These are phyloP conservation scores for Sceloporus undulatus DNA, from an alignment of 2,113 vertebrate species.

Conservation along the genomic window DNA sequence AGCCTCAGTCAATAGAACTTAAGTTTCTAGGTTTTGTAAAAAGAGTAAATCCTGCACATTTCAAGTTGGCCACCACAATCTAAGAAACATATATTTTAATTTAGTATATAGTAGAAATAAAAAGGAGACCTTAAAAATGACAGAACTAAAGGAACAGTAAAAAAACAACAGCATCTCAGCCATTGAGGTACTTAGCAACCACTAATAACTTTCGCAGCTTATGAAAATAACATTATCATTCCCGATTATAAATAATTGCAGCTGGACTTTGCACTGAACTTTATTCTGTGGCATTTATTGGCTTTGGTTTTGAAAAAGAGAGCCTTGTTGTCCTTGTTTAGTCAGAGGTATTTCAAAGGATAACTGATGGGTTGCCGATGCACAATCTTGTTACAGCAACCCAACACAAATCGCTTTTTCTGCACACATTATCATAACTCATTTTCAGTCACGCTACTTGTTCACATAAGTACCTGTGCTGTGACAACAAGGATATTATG, in stretches of 20 bases:
- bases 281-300: constrained; percentile 43
- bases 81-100: neutral
- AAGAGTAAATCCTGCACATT: too few species aligned
- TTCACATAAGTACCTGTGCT: neutral
- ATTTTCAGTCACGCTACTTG: neutral
- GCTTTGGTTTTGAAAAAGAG: constrained; percentile 36
- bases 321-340: neutral
- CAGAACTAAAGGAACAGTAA: constrained; percentile 9
- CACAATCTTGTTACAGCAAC: constrained; percentile 27
- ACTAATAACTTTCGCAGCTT: constrained; percentile 58
- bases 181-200: constrained; percentile 53
- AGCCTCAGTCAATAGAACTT: too few species aligned
- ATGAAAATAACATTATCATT: constrained; percentile 47
- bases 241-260: constrained; percentile 51
- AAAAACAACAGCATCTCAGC: neutral
- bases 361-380: constrained; percentile 10
- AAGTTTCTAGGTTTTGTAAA: too few species aligned
- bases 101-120: constrained; percentile 26
- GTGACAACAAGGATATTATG: neutral
- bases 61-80: neutral
- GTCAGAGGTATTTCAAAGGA: neutral
- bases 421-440: neutral
- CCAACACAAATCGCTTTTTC: neutral
- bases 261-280: constrained; percentile 54
- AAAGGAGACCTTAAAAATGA: constrained; percentile 13